These are phyloP conservation scores for Ptychodera flava DNA, from an alignment of 35 echinoderm and acorn worm genomes.

Conservation along the genomic window DNA sequence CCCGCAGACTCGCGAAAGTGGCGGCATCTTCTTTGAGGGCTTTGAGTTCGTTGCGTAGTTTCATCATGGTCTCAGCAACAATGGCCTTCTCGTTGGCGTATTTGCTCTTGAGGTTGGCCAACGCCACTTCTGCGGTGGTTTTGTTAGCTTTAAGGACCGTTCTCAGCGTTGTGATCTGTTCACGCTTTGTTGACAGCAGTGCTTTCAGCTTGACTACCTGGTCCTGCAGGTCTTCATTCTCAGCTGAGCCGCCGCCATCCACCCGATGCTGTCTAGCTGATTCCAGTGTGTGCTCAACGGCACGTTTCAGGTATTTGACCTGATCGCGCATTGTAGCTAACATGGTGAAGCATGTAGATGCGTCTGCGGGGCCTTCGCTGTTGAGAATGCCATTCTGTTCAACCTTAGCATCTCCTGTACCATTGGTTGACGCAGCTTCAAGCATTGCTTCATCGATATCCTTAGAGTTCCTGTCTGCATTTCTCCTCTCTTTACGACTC, in stretches of 20 bases:
- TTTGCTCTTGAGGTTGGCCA: slow-evolving; percentile 95
- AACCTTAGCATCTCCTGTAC: slow-evolving; percentile 8
- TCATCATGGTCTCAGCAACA: slow-evolving; percentile 94
- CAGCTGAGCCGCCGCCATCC: slow-evolving; percentile 61
- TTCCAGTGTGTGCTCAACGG: slow-evolving; percentile 89
- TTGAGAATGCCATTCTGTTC: slow-evolving; percentile 43
- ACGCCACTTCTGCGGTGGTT: slow-evolving; percentile 91
- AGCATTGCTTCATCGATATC: slow-evolving; percentile 13
- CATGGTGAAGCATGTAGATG: slow-evolving; percentile 64
- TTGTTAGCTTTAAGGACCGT: slow-evolving; percentile 97
- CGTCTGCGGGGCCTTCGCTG: slow-evolving; percentile 15
- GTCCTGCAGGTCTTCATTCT: slow-evolving; percentile 85
- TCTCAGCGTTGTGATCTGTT: slow-evolving; percentile 84
- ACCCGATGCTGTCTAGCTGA: slow-evolving; percentile 65
- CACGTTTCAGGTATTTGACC: slow-evolving; percentile 89
- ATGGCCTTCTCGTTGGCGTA: slow-evolving; percentile 90
- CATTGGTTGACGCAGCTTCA: slow-evolving; percentile 4
- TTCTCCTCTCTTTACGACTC: slow-evolving; percentile 16
- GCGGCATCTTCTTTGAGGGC: slow-evolving; percentile 92
- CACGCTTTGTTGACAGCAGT: slow-evolving; percentile 75
- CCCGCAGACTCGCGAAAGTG: slow-evolving; percentile 76
- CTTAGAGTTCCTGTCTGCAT: slow-evolving; percentile 12
- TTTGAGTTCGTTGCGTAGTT: slow-evolving; percentile 79
- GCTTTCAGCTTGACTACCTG: slow-evolving; percentile 79
- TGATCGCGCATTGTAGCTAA: slow-evolving; percentile 83